These are phyloP conservation scores for Syrrhaptes paradoxus DNA, from an alignment of 2,113 vertebrate species.

Conservation along the genomic window DNA sequence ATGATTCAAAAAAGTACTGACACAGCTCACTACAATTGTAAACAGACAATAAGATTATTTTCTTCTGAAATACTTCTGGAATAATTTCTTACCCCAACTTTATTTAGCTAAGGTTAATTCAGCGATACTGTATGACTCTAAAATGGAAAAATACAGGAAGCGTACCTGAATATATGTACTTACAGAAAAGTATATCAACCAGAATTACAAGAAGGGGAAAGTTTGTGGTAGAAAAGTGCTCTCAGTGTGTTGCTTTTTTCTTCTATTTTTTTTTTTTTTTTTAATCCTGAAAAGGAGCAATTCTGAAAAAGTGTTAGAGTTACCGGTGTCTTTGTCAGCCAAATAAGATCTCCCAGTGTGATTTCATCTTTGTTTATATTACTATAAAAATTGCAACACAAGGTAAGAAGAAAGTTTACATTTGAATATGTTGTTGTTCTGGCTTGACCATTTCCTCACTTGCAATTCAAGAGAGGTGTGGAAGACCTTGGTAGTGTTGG, in stretches of 20 bases:
- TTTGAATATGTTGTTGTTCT: background rate
- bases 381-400: background rate
- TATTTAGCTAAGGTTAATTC: background rate
- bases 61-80: background rate
- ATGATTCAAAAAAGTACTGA: background rate
- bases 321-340: background rate
- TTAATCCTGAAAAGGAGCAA: background rate
- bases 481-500: background rate
- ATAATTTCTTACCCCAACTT: background rate
- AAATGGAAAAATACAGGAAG: background rate
- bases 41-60: background rate
- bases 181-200: background rate
- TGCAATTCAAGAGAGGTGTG: background rate
- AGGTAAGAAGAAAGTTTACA: background rate
- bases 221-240: background rate
- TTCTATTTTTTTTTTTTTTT: background rate
- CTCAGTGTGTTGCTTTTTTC: too few relatives aligned
- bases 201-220: background rate
- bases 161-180: background rate
- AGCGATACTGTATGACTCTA: background rate
- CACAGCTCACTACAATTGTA: background rate
- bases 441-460: background rate
- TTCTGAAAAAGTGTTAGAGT: background rate
- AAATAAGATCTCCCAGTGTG: background rate
- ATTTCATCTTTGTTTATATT: background rate